Evolutionary conservation across 2,113 vertebrate species (phyloP), one percentile per base, ranked within the genome.

Genomic region (Rynchops niger): DNA sequence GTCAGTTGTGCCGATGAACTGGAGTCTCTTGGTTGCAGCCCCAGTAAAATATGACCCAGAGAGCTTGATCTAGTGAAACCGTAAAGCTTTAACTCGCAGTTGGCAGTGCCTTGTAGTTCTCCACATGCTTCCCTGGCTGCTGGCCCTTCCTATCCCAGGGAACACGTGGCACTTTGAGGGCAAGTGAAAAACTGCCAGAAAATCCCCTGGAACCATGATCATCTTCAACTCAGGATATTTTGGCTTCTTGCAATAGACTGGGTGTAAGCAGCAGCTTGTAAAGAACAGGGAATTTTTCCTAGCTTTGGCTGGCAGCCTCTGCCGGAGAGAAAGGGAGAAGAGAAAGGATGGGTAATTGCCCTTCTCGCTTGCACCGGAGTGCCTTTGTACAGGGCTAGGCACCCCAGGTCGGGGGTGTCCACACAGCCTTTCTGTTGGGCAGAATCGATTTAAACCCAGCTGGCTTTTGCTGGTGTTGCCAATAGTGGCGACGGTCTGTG

Each of bases 361-460:
- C 13, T 36, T 20, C 17, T 72, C 3, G 2, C 40, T 70, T 15
- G 63, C 25, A 3, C 43, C 1, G 3, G 25, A 8, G 38, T 4
- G 16, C 65, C 66, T 81, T 78, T 42, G 58, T 38, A 1, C 0
- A 0, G 36, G 62, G 4, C 0, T 2, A 13, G 53, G n/a, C 42
- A 34, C 19, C 50, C 0, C 3, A 2, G 12, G 1, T 19, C 34
- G 30, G 74, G 9, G 5, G 3, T 40, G 25, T 61, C 32, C 58
- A 2, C 42, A 0, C 25, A 18, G 10, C 40, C 8, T 55, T 76
- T 62, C 34, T 32, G 18, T 32, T 49, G 36, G 85, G 34, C 52
- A 49, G 27, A 5, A 15, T 1, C 21, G 6, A 5, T 55, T 55
- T n/a, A 19, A 92, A 32, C 22, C 15, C 42, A 12, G 11, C n/a